phyloP scores from a whole-genome alignment of 1,140 invertebrate genomes.

The Drosophila murphyi region DNA sequence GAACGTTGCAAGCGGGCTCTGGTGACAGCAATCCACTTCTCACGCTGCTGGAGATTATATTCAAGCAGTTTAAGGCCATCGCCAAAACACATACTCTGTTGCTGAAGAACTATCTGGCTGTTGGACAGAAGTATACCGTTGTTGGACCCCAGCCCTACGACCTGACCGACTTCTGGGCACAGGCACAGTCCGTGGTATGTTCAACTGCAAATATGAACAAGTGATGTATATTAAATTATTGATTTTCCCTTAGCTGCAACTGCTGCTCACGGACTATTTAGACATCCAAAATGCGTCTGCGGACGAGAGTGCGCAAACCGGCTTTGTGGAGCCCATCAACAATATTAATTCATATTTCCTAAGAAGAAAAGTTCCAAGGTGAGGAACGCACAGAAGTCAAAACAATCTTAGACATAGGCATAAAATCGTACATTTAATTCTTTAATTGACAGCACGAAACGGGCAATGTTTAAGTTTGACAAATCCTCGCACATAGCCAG shows the following conservation, averaged over 20 bases:
- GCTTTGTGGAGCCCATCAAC: constrained; percentile 85
- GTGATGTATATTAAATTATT: background rate
- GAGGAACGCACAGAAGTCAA: constrained; percentile 17
- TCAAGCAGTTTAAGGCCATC: constrained; percentile 90
- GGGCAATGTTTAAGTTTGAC: constrained; percentile 91
- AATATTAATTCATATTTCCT: constrained; percentile 85
- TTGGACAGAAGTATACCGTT: constrained; percentile 86
- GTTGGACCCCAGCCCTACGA: constrained; percentile 88
- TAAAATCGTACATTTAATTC: background rate
- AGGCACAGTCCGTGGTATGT: constrained; percentile 94
- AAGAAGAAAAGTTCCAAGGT: constrained; percentile 88
- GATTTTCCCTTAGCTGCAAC: constrained; percentile 88
- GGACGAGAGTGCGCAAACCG: constrained; percentile 86
- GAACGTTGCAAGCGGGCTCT: constrained; percentile 42
- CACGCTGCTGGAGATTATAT: constrained; percentile 88
- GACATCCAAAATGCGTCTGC: constrained; percentile 90
- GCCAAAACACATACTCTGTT: constrained; percentile 89
- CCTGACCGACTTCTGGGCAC: constrained; percentile 94
- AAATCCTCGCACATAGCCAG: constrained; percentile 90
- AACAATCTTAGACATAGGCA: background rate
- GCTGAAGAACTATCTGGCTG: constrained; percentile 87
- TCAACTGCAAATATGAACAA: background rate
- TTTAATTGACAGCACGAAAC: constrained; percentile 64
- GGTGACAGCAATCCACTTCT: constrained; percentile 84
- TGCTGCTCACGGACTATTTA: constrained; percentile 92